A percentile compares a stretch with the other conserved stretches of the same genome.
Conservation (phyloP, 1,140 invertebrate species). For the Aphidius ervi region DNA sequence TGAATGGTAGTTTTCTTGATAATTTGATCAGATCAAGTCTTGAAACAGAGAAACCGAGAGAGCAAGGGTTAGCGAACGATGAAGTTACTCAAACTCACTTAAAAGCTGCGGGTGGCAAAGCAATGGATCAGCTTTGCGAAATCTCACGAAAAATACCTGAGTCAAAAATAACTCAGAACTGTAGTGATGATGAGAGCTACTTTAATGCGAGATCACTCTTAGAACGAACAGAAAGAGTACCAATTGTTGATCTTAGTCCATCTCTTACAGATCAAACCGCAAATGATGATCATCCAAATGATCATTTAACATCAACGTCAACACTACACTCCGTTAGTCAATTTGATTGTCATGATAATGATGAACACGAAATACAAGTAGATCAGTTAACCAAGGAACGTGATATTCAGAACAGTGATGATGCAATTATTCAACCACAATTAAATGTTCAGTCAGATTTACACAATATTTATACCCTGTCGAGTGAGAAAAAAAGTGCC, state of each 20-base stretch:
- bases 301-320: slow-evolving; percentile 45
- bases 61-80: slow-evolving; percentile 39
- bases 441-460: slow-evolving; percentile 50
- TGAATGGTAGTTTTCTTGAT: slow-evolving; percentile 73
- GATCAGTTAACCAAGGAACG: slow-evolving; percentile 43
- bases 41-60: slow-evolving; percentile 58
- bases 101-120: slow-evolving; percentile 59
- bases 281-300: slow-evolving; percentile 41
- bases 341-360: slow-evolving; percentile 43
- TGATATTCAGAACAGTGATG: slow-evolving; percentile 37
- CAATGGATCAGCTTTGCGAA: slow-evolving; percentile 67
- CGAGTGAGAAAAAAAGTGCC: slow-evolving; percentile 56
- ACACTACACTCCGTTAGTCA: slow-evolving; percentile 42
- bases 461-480: slow-evolving; percentile 50
- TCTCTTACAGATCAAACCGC: slow-evolving; percentile 44
- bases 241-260: slow-evolving; percentile 48
- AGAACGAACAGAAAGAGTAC: slow-evolving; percentile 48
- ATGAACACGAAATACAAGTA: slow-evolving; percentile 38
- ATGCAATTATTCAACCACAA: slow-evolving; percentile 36
- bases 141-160: slow-evolving; percentile 59
- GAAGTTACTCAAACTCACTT: slow-evolving; percentile 34
- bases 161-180: slow-evolving; percentile 45
- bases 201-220: slow-evolving; percentile 34
- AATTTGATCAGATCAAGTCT: slow-evolving; percentile 76
- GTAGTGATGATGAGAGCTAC: slow-evolving; percentile 49